Percentiles rank a stretch among this genome's conserved stretches.
phyloP scores from a whole-genome alignment of 2,113 vertebrate genomes.

The Microcebus jonahi region DNA sequence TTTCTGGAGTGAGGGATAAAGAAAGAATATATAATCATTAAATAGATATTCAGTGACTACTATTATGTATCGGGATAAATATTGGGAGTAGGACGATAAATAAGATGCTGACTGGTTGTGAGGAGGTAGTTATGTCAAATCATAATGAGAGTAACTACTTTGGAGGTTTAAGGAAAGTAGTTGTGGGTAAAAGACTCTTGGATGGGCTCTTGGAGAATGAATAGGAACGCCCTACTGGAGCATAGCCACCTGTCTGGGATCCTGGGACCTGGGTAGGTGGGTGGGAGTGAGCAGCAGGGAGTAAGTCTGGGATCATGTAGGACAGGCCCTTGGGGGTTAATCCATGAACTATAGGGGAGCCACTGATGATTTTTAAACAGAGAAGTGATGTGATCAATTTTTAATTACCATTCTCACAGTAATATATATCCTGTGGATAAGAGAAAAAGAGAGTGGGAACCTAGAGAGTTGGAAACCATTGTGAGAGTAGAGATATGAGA shows the following conservation, averaged over 20 bases:
- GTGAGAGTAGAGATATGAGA: neutral
- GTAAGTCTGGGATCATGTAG: neutral
- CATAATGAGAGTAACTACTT: neutral
- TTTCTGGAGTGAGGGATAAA: constrained; percentile 4
- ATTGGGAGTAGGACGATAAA: neutral
- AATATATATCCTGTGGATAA: neutral
- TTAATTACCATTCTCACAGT: neutral
- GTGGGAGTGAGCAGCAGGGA: neutral
- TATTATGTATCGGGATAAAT: neutral
- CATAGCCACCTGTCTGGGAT: neutral
- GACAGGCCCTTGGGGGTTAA: neutral
- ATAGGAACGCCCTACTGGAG: neutral
- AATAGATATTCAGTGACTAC: neutral
- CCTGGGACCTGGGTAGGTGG: too few relatives aligned
- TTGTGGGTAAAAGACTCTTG: neutral
- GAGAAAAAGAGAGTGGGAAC: neutral
- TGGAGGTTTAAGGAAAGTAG: neutral
- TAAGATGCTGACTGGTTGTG: neutral
- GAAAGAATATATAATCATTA: neutral
- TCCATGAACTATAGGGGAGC: neutral
- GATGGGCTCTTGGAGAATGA: neutral
- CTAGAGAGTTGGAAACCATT: neutral
- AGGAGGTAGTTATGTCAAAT: neutral
- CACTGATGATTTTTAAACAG: constrained; percentile 8
- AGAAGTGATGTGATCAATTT: neutral